Percentiles rank a stretch among this genome's conserved stretches.
These are phyloP conservation scores for Ophraella communa DNA, from an alignment of 2,888 invertebrate species.

Conservation along the genomic window DNA sequence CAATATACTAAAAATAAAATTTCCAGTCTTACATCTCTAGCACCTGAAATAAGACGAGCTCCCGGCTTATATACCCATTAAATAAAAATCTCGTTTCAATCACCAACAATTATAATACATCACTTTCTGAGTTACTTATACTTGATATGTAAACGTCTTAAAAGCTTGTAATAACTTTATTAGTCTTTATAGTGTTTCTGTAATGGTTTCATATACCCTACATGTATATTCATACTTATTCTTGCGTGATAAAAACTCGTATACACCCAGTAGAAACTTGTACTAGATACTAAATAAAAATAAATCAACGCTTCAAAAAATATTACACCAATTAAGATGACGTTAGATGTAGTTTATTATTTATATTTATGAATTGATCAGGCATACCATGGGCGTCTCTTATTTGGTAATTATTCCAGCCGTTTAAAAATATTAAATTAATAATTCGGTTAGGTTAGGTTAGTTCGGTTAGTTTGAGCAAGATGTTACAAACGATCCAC, in stretches of 20 bases:
- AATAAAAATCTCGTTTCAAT: neutral
- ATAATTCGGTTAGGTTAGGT: too few relatives aligned
- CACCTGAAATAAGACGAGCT: neutral
- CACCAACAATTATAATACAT: neutral
- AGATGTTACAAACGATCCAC: too few relatives aligned
- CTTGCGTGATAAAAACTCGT: constrained; percentile 22
- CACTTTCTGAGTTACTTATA: neutral
- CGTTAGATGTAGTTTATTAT: constrained; percentile 29
- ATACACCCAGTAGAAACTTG: constrained; percentile 23
- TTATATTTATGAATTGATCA: constrained; percentile 24
- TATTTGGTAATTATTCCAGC: too few relatives aligned
- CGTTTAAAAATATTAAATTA: too few relatives aligned
- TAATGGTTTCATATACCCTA: constrained; percentile 3
- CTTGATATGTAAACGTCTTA: neutral
- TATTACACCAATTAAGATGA: constrained; percentile 30
- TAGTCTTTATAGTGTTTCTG: constrained; percentile 10
- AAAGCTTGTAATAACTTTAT: constrained; percentile 23
- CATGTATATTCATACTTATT: constrained; percentile 8
- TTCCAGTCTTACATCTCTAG: neutral
- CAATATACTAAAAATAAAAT: neutral
- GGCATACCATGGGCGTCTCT: neutral
- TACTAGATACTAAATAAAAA: constrained; percentile 28
- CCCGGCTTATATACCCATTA: neutral
- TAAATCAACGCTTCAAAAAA: constrained; percentile 30
- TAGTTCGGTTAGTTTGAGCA: too few relatives aligned